Conservation (phyloP, 2,113 vertebrate genomes). For the Pungitius pungitius region DNA sequence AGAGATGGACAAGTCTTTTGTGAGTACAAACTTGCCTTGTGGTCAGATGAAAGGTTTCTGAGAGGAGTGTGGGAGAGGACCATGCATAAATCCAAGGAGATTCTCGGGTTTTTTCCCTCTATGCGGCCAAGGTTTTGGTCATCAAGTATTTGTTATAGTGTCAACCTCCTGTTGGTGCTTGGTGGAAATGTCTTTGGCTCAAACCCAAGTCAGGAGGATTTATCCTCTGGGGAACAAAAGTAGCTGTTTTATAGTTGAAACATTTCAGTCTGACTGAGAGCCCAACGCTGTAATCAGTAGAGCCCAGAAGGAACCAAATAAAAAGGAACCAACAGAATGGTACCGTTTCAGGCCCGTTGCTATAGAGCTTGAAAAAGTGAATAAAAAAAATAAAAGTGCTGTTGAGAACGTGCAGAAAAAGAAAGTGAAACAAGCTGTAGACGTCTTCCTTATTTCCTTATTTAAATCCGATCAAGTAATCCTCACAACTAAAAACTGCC, state of each 20-base stretch:
- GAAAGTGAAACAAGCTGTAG: conserved; percentile 20
- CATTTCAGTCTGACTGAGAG: background rate
- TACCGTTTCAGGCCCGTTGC: background rate
- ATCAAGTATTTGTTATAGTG: background rate
- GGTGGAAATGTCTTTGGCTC: background rate
- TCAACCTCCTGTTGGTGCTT: background rate
- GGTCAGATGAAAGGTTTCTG: conserved; percentile 61
- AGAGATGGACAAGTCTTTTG: conserved; percentile 28
- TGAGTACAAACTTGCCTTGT: conserved; percentile 43
- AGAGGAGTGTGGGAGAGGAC: conserved; percentile 54
- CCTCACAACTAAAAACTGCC: conserved; percentile 4
- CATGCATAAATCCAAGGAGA: conserved; percentile 12
- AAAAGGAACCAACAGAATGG: background rate
- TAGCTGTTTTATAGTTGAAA: background rate
- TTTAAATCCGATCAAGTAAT: background rate
- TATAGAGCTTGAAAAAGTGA: background rate
- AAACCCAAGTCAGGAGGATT: background rate
- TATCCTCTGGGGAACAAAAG: background rate
- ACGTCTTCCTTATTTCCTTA: background rate
- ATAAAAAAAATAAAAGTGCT: background rate
- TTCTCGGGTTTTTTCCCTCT: conserved; percentile 14
- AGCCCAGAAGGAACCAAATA: background rate
- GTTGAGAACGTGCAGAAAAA: background rate
- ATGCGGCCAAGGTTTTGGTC: background rate
- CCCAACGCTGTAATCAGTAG: background rate